phyloP scores from a whole-genome alignment of 1,140 invertebrate species.

The Globodera rostochiensis region DNA sequence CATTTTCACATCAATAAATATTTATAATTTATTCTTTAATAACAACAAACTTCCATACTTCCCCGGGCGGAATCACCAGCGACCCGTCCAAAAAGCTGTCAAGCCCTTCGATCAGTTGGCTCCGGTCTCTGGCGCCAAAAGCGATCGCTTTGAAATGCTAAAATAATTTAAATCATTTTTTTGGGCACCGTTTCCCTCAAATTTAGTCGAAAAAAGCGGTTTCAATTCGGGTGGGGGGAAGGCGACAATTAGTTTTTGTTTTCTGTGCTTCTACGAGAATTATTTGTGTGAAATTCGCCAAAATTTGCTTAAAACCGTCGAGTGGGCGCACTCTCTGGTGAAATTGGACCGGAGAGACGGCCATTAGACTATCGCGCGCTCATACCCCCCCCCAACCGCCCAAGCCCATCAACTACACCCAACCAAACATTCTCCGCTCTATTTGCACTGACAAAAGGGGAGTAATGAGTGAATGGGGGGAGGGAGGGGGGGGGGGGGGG shows the following conservation, averaged over 20 bases:
- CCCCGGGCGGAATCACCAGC: slow-evolving; percentile 67
- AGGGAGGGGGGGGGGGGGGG: too few species aligned
- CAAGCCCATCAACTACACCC: not conserved
- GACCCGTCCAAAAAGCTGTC: slow-evolving; percentile 67
- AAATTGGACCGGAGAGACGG: not conserved
- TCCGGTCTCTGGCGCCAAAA: slow-evolving; percentile 58
- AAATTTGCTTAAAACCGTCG: slow-evolving; percentile 5
- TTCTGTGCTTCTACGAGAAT: not conserved
- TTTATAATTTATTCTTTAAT: too few species aligned
- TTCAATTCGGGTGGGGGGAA: not conserved
- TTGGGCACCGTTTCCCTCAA: not conserved
- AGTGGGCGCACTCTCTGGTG: not conserved
- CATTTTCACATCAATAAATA: not conserved
- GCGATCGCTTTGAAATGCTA: slow-evolving; percentile 66
- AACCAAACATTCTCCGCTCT: not conserved
- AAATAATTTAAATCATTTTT: too few species aligned
- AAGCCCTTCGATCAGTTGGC: slow-evolving; percentile 65
- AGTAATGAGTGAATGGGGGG: not conserved
- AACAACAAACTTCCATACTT: slow-evolving; percentile 37
- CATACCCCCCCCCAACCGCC: too few species aligned
- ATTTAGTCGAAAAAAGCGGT: not conserved
- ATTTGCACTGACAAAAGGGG: not conserved
- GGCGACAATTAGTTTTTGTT: not conserved
- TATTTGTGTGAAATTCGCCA: not conserved
- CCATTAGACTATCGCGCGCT: not conserved